Evolutionary conservation across 2,888 invertebrate genomes (phyloP), one percentile per base, ranked within the genome.

Genomic region (Caenorhabditis afra): DNA sequence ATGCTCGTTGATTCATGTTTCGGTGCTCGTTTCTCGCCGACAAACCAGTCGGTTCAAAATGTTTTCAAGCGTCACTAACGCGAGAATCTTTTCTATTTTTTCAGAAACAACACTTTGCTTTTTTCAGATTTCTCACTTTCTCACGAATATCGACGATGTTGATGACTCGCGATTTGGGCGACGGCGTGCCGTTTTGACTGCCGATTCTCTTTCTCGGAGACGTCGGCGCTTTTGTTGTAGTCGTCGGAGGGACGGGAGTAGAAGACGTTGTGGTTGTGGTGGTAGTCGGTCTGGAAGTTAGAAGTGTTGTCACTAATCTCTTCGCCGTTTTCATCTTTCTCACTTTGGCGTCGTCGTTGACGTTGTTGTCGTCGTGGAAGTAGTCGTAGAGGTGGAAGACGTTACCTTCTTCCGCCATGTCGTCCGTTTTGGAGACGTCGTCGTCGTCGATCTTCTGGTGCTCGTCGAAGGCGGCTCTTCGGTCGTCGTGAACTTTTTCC

Each of bases 81-180:
- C 1, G 7, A 20, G 1, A 52, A 52, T 35, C 37, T 55, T 8
- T 53, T 23, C 35, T 29, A 16, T 37, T 37, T 23, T 53, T 16
- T 55, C 55, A 35, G n/a, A 23, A 22, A 52, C 52, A 29, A 3
- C 29, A 29, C 29, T 7, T 41, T 11, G 11, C 41, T 41, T 41
- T 41, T 41, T 41, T 11, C 14, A 5, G 23, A 11, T 57, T 20
- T 4, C 35, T 18, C 49, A 67, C 76, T 68, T 76, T 76, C 14
- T 76, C 68, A 12, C 76, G 62, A 52, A 76, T 76, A 50, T 76
- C 68, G 0, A 76, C 76, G 57, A 76, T 76, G 45, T 76, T 76
- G 23, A 76, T 77, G 4, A 65, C 65, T 49, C 65, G 10, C 3
- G 49, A 39, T 52, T 66, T 73, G 41, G 11, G 14, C 41, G 2